Conservation (phyloP, 2,113 vertebrate species). For the Alosa alosa region DNA sequence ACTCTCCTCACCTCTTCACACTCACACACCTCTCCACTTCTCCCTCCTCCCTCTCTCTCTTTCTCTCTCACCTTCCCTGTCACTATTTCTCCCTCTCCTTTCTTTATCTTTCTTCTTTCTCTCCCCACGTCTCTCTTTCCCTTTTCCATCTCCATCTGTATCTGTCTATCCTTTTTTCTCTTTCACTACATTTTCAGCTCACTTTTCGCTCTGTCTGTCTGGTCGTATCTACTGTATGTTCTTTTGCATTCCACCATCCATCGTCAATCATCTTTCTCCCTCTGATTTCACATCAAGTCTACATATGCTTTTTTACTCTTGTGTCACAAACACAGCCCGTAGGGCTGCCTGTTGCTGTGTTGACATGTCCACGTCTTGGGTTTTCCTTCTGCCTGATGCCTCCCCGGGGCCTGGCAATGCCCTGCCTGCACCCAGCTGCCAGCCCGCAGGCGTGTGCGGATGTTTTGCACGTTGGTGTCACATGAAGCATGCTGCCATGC, state of each 20-base stretch:
- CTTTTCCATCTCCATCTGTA: background rate
- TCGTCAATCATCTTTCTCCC: background rate
- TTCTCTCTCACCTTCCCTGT: background rate
- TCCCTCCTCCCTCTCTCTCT: background rate
- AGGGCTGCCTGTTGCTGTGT: no score
- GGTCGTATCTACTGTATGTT: background rate
- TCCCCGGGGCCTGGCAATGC: no score
- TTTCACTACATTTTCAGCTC: no score
- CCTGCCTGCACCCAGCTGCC: background rate
- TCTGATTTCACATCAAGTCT: background rate
- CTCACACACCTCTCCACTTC: background rate
- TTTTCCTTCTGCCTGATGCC: no score
- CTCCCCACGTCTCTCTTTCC: background rate
- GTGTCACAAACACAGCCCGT: background rate
- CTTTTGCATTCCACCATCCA: background rate
- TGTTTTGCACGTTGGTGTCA: background rate
- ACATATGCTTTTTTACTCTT: background rate
- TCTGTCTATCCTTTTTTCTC: no score
- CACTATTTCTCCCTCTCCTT: background rate
- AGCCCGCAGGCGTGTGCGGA: background rate
- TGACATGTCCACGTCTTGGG: no score
- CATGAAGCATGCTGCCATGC: background rate
- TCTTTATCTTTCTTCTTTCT: background rate
- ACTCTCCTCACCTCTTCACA: slow-evolving; percentile 26
- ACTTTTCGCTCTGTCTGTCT: background rate